Evolutionary conservation across 2,888 invertebrate species (phyloP).

Genomic region (Xylophagus ater): DNA sequence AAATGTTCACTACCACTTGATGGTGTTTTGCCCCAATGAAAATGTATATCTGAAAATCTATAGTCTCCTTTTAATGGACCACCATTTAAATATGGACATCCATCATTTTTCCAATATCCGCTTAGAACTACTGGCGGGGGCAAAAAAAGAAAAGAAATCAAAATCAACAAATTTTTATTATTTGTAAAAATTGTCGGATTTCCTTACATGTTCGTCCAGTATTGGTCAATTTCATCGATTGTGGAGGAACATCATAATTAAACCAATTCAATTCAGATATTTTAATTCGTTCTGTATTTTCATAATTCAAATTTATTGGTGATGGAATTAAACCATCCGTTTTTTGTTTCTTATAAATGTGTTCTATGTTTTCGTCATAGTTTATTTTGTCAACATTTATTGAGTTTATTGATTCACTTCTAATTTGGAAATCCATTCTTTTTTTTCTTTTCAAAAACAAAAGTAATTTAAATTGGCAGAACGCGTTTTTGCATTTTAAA

Average conservation of each 20-base stretch:
- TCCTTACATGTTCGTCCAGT: conserved; percentile 53
- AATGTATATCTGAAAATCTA: conserved; percentile 54
- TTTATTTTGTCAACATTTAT: too few species aligned
- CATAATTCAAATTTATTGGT: conserved; percentile 14
- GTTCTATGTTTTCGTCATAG: background rate
- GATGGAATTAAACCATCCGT: conserved; percentile 6
- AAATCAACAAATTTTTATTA: conserved; percentile 5
- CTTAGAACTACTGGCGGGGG: conserved; percentile 46
- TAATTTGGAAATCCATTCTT: too few species aligned
- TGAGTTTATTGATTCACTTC: too few species aligned
- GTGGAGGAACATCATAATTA: conserved; percentile 48
- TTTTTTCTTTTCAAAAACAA: too few species aligned
- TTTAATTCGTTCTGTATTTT: conserved; percentile 3
- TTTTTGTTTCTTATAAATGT: conserved; percentile 3
- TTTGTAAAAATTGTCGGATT: too few species aligned
- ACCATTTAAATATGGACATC: conserved; percentile 47
- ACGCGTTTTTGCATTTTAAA: too few species aligned
- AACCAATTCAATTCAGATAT: conserved; percentile 42
- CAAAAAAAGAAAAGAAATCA: conserved; percentile 8
- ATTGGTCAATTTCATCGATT: conserved; percentile 53
- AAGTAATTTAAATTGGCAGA: too few species aligned
- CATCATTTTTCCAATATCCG: conserved; percentile 47
- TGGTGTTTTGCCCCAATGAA: conserved; percentile 55
- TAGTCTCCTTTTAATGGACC: conserved; percentile 52
- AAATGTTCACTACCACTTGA: conserved; percentile 56